Evolutionary conservation across 2,888 invertebrate genomes (phyloP).

Genomic region (Phorcus lineatus): DNA sequence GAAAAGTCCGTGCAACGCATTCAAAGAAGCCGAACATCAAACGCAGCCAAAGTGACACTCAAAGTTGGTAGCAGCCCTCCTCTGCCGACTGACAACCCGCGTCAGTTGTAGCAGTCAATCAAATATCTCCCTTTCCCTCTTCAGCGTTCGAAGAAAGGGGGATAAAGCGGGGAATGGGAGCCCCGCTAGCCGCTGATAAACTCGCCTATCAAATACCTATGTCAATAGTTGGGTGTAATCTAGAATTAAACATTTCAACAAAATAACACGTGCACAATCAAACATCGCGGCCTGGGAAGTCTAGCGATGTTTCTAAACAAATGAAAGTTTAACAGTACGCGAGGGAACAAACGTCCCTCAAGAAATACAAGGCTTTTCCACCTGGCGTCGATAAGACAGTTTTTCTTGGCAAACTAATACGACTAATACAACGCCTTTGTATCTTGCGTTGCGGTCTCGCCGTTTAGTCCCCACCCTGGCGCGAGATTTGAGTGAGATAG

Average conservation of each 20-base stretch:
- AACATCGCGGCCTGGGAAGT: neutral
- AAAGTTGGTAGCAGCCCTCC: too few species aligned
- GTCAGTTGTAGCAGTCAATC: neutral
- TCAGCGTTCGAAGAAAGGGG: neutral
- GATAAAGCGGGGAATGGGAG: neutral
- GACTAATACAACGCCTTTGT: neutral
- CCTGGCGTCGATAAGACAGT: neutral
- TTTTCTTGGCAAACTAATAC: neutral
- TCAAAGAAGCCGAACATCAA: too few species aligned
- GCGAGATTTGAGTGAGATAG: neutral
- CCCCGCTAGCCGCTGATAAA: neutral
- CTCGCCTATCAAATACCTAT: slow-evolving; percentile 4
- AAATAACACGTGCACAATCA: slow-evolving; percentile 3
- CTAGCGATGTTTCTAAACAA: neutral
- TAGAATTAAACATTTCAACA: slow-evolving; percentile 15
- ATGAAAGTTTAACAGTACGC: neutral
- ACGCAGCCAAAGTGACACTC: too few species aligned
- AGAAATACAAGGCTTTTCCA: neutral
- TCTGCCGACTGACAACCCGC: neutral
- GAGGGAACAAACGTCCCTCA: neutral
- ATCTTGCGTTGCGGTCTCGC: neutral
- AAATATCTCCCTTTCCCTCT: neutral
- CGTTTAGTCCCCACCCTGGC: neutral
- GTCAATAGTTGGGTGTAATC: neutral
- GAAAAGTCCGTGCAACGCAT: too few species aligned